Evolutionary conservation across 2,113 vertebrate species (phyloP), one percentile per base, ranked within the genome.

Genomic region (Hassar affinis): DNA sequence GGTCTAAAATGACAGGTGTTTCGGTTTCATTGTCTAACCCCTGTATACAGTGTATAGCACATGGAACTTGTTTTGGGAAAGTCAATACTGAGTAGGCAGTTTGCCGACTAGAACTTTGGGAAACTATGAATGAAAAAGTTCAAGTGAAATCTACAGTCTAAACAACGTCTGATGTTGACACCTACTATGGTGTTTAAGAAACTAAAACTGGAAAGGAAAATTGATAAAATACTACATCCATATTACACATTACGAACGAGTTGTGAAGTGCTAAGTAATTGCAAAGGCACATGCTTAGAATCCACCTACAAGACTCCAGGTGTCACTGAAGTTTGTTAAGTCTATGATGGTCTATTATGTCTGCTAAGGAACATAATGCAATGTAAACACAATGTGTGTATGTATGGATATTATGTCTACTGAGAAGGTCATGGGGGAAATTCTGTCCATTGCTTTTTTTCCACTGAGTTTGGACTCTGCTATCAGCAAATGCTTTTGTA

Each of bases 401-500:
- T 54, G 74, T 54, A 33, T 54, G 74, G 33, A 25, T 77, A 38
- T 77, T 56, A 56, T 77, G 51, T 77, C 74, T 56, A 25, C 33
- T 38, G 1, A 56, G 51, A 77, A 77, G 74, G 51, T 56, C 74
- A 77, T 38, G 30, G 33, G 49, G 74, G 51, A 25, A 56, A 38
- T 35, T 77, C 17, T 77, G 18, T 38, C 30, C 15, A 30, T 4
- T 4, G 18, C 52, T 6, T 7, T 30, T 75, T 45, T 66, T 80
- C 33, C 38, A 42, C 6, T 33, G 68, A 71, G 12, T 62, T 76
- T 79, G 25, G 80, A 72, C 59, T 72, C 15, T 49, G 12, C 77
- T 74, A 72, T 85, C 64, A 64, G 71, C 59, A 66, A 83, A 85
- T 69, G 71, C 38, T 83, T 64, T 80, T 35, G 51, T 81, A 84